Evolutionary conservation across 1,140 invertebrate species (phyloP).

Genomic region (Thaumatotibia leucotreta): DNA sequence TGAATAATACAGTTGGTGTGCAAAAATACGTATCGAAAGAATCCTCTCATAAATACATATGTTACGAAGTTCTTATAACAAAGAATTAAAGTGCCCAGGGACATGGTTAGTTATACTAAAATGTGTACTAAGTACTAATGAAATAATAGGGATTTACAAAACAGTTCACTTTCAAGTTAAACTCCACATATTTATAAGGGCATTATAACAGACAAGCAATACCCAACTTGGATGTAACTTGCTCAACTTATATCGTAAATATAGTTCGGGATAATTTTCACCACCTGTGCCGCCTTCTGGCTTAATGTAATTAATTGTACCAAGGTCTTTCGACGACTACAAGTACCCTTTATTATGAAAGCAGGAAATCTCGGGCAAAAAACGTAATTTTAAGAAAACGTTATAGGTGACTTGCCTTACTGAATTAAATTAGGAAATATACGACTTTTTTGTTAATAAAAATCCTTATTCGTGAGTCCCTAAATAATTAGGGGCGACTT

Average conservation of each 20-base stretch:
- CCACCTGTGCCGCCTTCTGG: constrained; percentile 32
- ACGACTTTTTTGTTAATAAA: background rate
- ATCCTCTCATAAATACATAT: too few species aligned
- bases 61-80: too few species aligned
- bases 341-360: background rate
- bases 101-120: too few species aligned
- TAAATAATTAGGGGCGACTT: background rate
- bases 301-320: constrained; percentile 3
- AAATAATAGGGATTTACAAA: background rate
- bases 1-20: too few species aligned
- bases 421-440: background rate
- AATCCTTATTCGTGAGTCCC: background rate
- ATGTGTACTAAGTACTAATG: background rate
- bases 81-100: too few species aligned
- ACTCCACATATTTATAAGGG: constrained; percentile 35
- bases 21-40: too few species aligned
- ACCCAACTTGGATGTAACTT: constrained; percentile 17
- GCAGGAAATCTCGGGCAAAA: background rate
- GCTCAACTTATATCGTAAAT: constrained; percentile 40
- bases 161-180: constrained; percentile 20
- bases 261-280: constrained; percentile 33
- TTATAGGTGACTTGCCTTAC: background rate
- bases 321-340: background rate
- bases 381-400: background rate
- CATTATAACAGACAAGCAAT: constrained; percentile 26